Evolutionary conservation across 2,797 vertebrate genomes (phyloP).

Genomic region (Pelodytes ibericus): DNA sequence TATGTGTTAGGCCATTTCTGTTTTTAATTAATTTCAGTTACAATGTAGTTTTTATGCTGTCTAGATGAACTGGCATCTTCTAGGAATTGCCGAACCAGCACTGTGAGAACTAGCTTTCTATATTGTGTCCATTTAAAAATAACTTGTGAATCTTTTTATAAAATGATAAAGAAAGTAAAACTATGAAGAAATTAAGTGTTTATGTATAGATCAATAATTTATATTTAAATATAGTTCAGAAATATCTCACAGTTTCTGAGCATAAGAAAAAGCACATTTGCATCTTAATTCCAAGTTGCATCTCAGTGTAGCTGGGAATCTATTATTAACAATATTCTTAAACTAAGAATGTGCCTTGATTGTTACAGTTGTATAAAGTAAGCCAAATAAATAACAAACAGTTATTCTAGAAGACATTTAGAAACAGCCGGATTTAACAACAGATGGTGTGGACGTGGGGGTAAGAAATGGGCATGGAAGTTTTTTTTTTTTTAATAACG

Average conservation of each 20-base stretch:
- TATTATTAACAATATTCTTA: slow-evolving; percentile 49
- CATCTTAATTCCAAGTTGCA: slow-evolving; percentile 58
- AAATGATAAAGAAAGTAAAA: too few relatives aligned
- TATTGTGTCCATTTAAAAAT: slow-evolving; percentile 56
- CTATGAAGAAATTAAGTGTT: too few relatives aligned
- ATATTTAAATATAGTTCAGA: slow-evolving; percentile 63
- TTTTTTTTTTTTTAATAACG: background rate
- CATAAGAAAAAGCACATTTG: slow-evolving; percentile 58
- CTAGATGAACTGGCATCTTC: slow-evolving; percentile 68
- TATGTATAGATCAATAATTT: too few relatives aligned
- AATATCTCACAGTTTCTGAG: slow-evolving; percentile 65
- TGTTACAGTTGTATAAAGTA: background rate
- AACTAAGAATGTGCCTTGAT: slow-evolving; percentile 13
- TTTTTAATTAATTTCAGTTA: slow-evolving; percentile 84
- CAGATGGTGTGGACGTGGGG: background rate
- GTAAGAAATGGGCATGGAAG: background rate
- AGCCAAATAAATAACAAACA: slow-evolving; percentile 5
- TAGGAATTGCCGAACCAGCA: slow-evolving; percentile 58
- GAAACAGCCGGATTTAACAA: background rate
- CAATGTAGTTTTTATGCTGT: slow-evolving; percentile 67
- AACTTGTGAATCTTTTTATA: slow-evolving; percentile 55
- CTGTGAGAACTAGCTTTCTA: slow-evolving; percentile 55
- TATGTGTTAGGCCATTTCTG: slow-evolving; percentile 69
- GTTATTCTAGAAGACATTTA: background rate
- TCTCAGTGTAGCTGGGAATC: slow-evolving; percentile 56